phyloP scores from a whole-genome alignment of 2,797 vertebrate species.

The Lagorchestes hirsutus region DNA sequence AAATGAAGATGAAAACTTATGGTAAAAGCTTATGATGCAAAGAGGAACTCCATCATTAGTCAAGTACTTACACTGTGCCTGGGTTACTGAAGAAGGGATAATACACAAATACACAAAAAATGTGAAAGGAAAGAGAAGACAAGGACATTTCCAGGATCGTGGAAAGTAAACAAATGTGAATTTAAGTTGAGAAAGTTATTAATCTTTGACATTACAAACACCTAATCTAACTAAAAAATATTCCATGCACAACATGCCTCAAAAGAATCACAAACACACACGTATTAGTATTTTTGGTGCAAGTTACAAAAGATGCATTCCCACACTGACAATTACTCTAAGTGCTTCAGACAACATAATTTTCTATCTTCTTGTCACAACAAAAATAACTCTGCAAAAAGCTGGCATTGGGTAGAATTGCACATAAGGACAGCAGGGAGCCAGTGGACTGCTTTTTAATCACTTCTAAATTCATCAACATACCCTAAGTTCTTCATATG shows the following conservation, averaged over 20 bases:
- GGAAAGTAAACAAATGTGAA: constrained; percentile 64
- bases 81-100: constrained; percentile 74
- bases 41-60: constrained; percentile 64
- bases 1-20: constrained; percentile 53
- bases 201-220: constrained; percentile 64
- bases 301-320: neutral
- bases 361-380: neutral
- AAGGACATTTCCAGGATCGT: constrained; percentile 71
- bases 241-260: constrained; percentile 73
- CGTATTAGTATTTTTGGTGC: neutral
- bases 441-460: neutral
- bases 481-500: neutral
- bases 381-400: neutral
- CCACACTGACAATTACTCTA: neutral
- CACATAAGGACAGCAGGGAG: neutral
- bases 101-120: constrained; percentile 65
- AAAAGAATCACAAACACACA: constrained; percentile 52
- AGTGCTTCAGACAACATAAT: neutral
- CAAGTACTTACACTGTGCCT: constrained; percentile 73
- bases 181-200: constrained; percentile 58
- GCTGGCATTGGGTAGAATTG: neutral
- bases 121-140: constrained; percentile 59
- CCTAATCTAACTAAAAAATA: constrained; percentile 40
- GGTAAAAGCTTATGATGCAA: constrained; percentile 59
- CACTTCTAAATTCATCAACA: neutral